phyloP scores from a whole-genome alignment of 1,140 invertebrate genomes.

The Papilio helenus region DNA sequence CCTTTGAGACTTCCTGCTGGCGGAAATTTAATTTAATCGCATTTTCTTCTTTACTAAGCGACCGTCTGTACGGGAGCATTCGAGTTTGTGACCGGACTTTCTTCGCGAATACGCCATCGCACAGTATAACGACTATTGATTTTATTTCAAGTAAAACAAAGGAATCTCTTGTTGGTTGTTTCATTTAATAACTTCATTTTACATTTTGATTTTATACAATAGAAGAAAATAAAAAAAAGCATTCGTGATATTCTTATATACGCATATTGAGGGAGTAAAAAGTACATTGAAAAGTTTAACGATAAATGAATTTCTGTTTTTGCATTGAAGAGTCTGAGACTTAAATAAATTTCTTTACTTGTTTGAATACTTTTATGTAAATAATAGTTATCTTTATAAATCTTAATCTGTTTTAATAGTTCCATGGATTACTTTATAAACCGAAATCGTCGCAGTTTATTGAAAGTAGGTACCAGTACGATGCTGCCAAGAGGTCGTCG shows the following conservation, averaged over 20 bases:
- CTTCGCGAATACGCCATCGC: constrained; percentile 44
- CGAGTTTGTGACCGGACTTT: constrained; percentile 58
- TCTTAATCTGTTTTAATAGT: constrained; percentile 10
- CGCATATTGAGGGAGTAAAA: too few relatives aligned
- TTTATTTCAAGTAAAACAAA: constrained; percentile 32
- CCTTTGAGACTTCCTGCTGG: constrained; percentile 74
- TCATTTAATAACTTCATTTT: constrained; percentile 12
- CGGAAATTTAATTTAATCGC: constrained; percentile 80
- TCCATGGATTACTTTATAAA: constrained; percentile 50
- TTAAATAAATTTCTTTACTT: too few relatives aligned
- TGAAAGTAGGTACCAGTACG: constrained; percentile 43
- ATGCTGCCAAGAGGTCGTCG: constrained; percentile 53
- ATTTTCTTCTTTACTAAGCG: constrained; percentile 76
- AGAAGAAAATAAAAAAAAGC: too few relatives aligned
- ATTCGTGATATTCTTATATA: too few relatives aligned
- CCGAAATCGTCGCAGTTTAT: constrained; percentile 52
- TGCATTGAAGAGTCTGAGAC: too few relatives aligned
- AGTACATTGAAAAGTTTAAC: too few relatives aligned
- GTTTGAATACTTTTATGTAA: too few relatives aligned
- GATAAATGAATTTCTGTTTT: too few relatives aligned
- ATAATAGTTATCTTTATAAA: neutral
- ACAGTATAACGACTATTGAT: constrained; percentile 35
- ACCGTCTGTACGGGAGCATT: constrained; percentile 62
- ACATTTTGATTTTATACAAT: neutral
- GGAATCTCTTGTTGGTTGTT: constrained; percentile 33